Base-by-base conservation (phyloP, 2,888 invertebrate species). In the Geotrupes spiniger region DNA sequence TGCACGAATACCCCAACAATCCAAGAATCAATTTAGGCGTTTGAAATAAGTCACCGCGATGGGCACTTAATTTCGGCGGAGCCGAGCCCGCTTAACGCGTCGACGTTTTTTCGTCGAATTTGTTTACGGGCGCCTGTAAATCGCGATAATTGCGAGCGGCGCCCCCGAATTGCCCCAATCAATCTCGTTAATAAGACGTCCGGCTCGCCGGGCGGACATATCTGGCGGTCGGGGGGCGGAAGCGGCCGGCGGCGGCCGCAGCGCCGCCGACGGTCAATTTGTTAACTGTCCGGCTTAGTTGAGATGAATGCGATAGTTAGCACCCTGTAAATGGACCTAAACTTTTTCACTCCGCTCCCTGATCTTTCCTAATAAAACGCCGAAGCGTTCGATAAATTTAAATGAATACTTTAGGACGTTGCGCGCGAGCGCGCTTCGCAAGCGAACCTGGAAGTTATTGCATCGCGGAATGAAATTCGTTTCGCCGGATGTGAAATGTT, bases 171-270 rank as follows among this genome's bases (percentile, higher is more conserved):
- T 62, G 62, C 62, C 56, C 51, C 54, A 65, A 69, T 69, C 64
- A 65, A 66, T 69, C 69, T 69, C 68, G 66, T 65, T 69, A 69
- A 69, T 69, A 69, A 69, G 69, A 68, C 64, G 61, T 59, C 61
- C 60, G 58, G 59, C 59, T 3, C 4, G 21, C 56, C 59, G 54
- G 60, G 62, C 67, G 67, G 68, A 63, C 56, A 57, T 63, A 60
- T 61, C 60, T 61, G 66, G 64, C 68, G 59, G 57, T 58, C 60
- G n/a, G 65, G 60, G 67, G 67, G 64, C 66, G 66, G 69, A 68
- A 69, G 68, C 66, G 66, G 66, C n/a, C n/a, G 66, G 21, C 66
- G 64, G 60, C 65, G 65, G 58, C 54, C 60, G 62, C 61, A 60
- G 59, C 62, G 62, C 63, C 65, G 64, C 63, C 64, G 62, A 63